Conservation (phyloP, 1,140 invertebrate species). For the Lasaia peninsularis region DNA sequence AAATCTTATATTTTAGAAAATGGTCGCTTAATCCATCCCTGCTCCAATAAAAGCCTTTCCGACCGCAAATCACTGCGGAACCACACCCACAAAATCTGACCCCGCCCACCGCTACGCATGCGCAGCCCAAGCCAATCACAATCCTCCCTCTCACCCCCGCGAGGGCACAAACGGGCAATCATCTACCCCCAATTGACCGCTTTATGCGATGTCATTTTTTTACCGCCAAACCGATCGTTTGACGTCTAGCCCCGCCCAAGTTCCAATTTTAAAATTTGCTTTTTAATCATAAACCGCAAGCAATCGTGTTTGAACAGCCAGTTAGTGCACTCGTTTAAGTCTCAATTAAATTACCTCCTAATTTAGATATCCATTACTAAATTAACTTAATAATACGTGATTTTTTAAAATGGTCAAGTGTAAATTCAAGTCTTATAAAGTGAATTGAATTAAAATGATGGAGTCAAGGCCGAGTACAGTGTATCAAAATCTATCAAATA, state of each 20-base stretch:
- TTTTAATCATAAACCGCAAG: conserved; percentile 59
- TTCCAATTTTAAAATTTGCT: conserved; percentile 48
- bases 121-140: conserved; percentile 48
- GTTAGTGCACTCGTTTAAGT: conserved; percentile 22
- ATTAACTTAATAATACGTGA: conserved; percentile 8
- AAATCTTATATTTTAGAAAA: too few species aligned
- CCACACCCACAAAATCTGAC: conserved; percentile 60
- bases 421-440: conserved; percentile 31
- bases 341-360: conserved; percentile 28
- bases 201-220: conserved; percentile 67
- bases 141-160: conserved; percentile 26
- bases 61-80: conserved; percentile 69
- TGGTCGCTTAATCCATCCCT: conserved; percentile 36
- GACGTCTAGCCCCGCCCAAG: conserved; percentile 44
- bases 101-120: conserved; percentile 50
- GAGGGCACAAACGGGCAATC: conserved; percentile 28
- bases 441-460: conserved; percentile 48
- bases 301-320: conserved; percentile 35
- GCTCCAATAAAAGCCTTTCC: conserved; percentile 65
- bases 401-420: conserved; percentile 24
- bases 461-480: conserved; percentile 42
- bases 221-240: conserved; percentile 54
- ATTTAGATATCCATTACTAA: conserved; percentile 25
- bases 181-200: conserved; percentile 60
- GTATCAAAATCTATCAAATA: conserved; percentile 56